These are phyloP conservation scores for Podarcis cretensis DNA, from an alignment of 2,113 vertebrate species.

Conservation along the genomic window DNA sequence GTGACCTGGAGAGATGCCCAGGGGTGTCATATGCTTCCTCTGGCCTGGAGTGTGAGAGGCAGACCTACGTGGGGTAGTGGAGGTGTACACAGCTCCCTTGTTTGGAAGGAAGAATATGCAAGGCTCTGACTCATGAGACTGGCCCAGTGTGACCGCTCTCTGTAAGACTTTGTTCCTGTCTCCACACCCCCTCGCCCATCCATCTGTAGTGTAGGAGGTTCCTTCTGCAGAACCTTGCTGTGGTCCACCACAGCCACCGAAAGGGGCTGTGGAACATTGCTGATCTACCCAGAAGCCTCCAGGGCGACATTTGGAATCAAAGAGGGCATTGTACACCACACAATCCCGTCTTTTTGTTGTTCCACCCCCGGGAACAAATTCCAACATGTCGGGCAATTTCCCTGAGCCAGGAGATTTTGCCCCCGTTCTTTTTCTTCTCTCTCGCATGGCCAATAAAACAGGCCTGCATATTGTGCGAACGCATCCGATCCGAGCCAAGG, in stretches of 20 bases:
- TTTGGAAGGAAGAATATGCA: background rate
- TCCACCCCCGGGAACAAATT: background rate
- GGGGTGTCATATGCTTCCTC: too few species aligned
- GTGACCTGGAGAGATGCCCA: background rate
- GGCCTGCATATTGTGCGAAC: background rate
- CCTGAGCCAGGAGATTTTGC: background rate
- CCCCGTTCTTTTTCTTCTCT: background rate
- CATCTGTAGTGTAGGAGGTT: background rate
- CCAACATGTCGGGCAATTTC: background rate
- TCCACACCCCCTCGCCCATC: slow-evolving; percentile 1
- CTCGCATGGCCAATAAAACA: background rate
- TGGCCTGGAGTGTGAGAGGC: background rate
- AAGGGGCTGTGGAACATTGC: background rate
- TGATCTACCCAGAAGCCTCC: background rate
- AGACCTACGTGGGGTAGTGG: too few species aligned
- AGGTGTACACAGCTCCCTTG: background rate
- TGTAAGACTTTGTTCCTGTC: background rate
- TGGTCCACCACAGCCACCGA: background rate
- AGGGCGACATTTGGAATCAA: slow-evolving; percentile 2
- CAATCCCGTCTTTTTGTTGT: background rate
- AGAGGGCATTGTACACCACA: background rate
- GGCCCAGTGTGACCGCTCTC: background rate
- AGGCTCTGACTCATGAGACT: background rate
- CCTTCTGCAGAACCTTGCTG: background rate
- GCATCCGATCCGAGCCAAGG: background rate